Conservation (phyloP, 2,888 invertebrate genomes). For the Eledone cirrhosa region DNA sequence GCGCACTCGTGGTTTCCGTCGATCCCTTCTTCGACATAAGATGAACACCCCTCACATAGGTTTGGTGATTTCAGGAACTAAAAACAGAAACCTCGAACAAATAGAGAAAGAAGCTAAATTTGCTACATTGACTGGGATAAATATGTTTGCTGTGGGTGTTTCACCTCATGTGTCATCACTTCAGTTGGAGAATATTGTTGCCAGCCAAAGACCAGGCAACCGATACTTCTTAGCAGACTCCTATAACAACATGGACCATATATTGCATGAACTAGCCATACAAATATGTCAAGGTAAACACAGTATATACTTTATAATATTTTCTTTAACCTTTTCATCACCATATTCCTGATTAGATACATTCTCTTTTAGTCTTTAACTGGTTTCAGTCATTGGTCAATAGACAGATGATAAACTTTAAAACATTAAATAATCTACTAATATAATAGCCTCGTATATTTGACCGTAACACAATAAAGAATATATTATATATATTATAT, state of each 20-base stretch:
- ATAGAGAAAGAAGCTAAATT: constrained; percentile 48
- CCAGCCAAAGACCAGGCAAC: constrained; percentile 37
- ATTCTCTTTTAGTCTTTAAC: too few relatives aligned
- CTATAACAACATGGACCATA: constrained; percentile 47
- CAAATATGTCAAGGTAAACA: constrained; percentile 54
- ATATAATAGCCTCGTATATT: too few relatives aligned
- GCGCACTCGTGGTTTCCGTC: constrained; percentile 49
- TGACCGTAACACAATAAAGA: too few relatives aligned
- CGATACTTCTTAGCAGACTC: constrained; percentile 42
- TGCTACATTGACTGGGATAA: constrained; percentile 49
- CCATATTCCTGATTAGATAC: too few relatives aligned
- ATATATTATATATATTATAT: too few relatives aligned
- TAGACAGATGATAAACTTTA: too few relatives aligned
- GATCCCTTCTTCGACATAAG: constrained; percentile 42
- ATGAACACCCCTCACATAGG: constrained; percentile 49
- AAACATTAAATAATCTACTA: too few relatives aligned
- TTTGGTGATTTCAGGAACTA: constrained; percentile 51
- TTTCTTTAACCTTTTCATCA: too few relatives aligned
- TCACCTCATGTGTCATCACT: constrained; percentile 39
- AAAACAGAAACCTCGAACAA: constrained; percentile 41
- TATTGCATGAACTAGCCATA: constrained; percentile 48
- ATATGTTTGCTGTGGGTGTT: constrained; percentile 53
- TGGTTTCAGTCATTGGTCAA: too few relatives aligned
- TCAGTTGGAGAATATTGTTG: constrained; percentile 42
- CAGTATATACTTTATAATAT: background rate